Conservation (phyloP, 1,140 invertebrate genomes). For the Pantala flavescens region DNA sequence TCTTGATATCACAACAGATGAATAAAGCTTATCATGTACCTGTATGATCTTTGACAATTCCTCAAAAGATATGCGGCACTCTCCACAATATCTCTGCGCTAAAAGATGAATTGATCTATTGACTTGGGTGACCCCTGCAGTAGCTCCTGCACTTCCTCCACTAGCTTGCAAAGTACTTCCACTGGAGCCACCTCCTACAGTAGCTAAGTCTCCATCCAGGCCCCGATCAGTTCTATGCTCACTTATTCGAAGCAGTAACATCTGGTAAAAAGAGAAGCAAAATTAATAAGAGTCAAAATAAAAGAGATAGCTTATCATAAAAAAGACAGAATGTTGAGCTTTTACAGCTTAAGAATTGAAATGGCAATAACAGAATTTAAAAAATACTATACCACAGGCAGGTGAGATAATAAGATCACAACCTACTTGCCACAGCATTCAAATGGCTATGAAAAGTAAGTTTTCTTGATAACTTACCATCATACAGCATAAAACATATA, state of each 20-base stretch:
- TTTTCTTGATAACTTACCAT: no score
- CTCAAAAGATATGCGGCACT: conserved; percentile 90
- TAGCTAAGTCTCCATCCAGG: conserved; percentile 44
- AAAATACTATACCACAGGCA: no score
- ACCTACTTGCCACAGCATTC: no score
- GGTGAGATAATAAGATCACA: no score
- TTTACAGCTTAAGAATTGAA: no score
- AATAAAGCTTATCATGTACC: conserved; percentile 13
- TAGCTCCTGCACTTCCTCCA: conserved; percentile 28
- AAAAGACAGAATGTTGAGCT: no score
- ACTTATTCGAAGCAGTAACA: conserved; percentile 62
- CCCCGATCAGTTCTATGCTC: conserved; percentile 58
- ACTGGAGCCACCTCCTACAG: conserved; percentile 23
- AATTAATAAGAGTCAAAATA: neutral
- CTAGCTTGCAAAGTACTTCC: conserved; percentile 24
- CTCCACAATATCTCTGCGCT: conserved; percentile 88
- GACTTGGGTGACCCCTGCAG: conserved; percentile 48
- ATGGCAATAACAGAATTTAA: no score
- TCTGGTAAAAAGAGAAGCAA: conserved; percentile 33
- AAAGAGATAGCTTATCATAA: no score
- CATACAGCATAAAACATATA: no score
- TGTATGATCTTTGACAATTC: conserved; percentile 90
- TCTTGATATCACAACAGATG: no score
- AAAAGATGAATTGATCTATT: conserved; percentile 75
- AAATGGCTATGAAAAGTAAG: no score